phyloP scores from a whole-genome alignment of 2,113 vertebrate genomes.

The Vireo altiloquus region DNA sequence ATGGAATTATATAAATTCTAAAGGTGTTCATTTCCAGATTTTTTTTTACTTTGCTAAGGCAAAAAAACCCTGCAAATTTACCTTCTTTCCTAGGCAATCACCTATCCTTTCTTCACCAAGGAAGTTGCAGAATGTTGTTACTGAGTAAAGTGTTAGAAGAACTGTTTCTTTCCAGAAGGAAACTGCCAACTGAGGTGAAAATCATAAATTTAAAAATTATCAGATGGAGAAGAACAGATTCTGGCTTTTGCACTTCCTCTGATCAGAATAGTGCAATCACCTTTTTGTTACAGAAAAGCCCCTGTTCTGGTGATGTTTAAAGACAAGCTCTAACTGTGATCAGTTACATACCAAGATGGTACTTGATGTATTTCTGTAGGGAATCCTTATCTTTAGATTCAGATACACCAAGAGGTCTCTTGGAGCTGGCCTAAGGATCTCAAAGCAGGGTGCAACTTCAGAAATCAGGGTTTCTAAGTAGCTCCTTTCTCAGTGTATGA shows the following conservation, averaged over 20 bases:
- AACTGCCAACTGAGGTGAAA: not conserved
- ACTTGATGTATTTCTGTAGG: not conserved
- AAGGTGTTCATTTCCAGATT: not conserved
- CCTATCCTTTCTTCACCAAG: not conserved
- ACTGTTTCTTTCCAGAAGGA: not conserved
- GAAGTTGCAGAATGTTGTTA: not conserved
- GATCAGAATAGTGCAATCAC: not conserved
- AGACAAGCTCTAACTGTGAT: not conserved
- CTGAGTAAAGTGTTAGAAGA: not conserved
- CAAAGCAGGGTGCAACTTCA: not conserved
- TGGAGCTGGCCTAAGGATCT: not conserved
- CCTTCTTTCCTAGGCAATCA: not conserved
- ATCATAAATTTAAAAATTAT: not conserved
- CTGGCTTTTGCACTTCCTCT: not conserved
- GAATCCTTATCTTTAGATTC: not conserved
- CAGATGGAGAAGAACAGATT: not conserved
- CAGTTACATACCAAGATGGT: not conserved
- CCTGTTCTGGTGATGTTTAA: not conserved
- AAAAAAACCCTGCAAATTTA: not conserved
- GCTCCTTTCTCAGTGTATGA: not conserved
- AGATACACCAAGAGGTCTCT: not conserved
- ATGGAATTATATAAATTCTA: not conserved
- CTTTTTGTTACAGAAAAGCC: not conserved
- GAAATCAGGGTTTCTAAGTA: not conserved
- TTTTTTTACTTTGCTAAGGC: not conserved